These are phyloP conservation scores for Sepiola atlantica DNA, from an alignment of 2,888 invertebrate genomes.

Conservation along the genomic window DNA sequence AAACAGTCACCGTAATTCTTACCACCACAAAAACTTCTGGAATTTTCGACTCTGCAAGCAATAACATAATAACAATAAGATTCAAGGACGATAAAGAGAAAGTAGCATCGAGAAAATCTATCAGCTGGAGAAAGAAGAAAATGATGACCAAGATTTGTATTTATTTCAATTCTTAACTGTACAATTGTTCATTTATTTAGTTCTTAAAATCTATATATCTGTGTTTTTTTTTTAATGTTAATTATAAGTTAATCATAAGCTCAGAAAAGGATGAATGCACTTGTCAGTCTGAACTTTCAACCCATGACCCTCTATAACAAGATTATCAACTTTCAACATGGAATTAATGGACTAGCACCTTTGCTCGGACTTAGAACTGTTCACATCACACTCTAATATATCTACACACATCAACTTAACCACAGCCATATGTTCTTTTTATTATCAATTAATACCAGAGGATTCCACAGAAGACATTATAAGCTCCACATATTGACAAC, in stretches of 20 bases:
- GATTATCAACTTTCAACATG: background rate
- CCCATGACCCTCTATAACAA: background rate
- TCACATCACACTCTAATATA: background rate
- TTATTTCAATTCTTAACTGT: slow-evolving; percentile 32
- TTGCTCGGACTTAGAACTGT: background rate
- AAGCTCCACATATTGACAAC: background rate
- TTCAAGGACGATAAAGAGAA: background rate
- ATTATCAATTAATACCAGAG: background rate
- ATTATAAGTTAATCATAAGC: background rate
- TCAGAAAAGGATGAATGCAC: background rate
- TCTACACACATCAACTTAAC: background rate
- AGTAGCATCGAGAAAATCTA: slow-evolving; percentile 15
- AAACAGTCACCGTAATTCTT: background rate
- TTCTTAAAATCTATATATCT: background rate
- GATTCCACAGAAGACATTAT: background rate
- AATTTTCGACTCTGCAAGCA: background rate
- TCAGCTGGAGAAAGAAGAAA: background rate
- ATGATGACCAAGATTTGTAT: background rate
- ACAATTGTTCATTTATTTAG: background rate
- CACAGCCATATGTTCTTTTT: background rate
- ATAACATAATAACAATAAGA: slow-evolving; percentile 32
- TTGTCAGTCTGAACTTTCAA: background rate
- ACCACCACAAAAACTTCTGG: background rate
- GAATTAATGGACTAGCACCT: background rate
- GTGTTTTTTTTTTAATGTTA: background rate